These are phyloP conservation scores for Xestia sexstrigata DNA, from an alignment of 2,888 invertebrate species.

Conservation along the genomic window DNA sequence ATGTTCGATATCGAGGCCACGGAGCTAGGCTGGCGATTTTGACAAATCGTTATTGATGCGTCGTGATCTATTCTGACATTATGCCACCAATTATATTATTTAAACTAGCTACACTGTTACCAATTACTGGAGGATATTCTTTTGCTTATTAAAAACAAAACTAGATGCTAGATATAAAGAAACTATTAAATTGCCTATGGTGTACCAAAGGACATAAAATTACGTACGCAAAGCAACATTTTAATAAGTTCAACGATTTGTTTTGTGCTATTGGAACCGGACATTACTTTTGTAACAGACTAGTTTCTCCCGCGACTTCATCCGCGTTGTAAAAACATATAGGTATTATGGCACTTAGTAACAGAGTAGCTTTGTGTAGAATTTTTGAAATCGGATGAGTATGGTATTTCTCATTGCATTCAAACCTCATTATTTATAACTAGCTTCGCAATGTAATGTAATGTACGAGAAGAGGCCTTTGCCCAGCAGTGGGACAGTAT, in stretches of 20 bases:
- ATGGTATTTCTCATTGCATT: too few species aligned
- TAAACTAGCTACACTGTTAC: slow-evolving; percentile 40
- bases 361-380: too few species aligned
- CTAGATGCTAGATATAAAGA: not conserved
- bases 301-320: not conserved
- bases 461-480: too few species aligned
- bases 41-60: slow-evolving; percentile 84
- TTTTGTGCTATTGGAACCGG: not conserved
- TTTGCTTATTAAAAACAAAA: not conserved
- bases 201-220: not conserved
- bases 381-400: too few species aligned
- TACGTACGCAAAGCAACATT: not conserved
- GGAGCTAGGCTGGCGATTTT: slow-evolving; percentile 70
- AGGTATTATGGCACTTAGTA: too few species aligned
- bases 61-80: slow-evolving; percentile 73
- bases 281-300: not conserved
- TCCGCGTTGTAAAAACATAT: not conserved
- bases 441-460: too few species aligned
- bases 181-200: too few species aligned
- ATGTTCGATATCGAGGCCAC: slow-evolving; percentile 57
- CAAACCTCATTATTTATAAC: too few species aligned
- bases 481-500: too few species aligned
- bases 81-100: slow-evolving; percentile 55
- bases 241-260: not conserved
- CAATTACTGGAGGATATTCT: slow-evolving; percentile 32